Evolutionary conservation across 2,113 vertebrate genomes (phyloP).

Genomic region (Spea multiplicata): DNA sequence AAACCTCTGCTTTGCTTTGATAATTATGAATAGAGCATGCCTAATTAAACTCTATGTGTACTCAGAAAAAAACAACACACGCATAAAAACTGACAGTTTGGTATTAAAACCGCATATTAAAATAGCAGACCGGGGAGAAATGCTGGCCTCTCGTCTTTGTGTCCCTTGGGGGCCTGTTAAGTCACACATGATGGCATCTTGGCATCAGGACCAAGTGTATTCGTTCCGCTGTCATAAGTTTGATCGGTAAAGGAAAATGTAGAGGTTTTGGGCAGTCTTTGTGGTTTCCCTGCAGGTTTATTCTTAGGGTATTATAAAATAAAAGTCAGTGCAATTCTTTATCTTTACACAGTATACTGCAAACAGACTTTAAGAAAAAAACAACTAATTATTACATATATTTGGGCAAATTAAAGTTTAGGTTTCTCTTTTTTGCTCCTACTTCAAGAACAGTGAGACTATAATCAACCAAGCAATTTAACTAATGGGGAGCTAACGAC

Average conservation of each 20-base stretch:
- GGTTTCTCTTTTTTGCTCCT: too few species aligned
- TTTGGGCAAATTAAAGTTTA: too few species aligned
- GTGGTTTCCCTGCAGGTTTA: constrained; percentile 7
- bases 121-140: constrained; percentile 3
- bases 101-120: constrained; percentile 24
- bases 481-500: too few species aligned
- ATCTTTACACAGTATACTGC: too few species aligned
- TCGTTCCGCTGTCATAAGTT: constrained; percentile 21
- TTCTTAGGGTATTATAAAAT: neutral
- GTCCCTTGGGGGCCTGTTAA: constrained; percentile 25
- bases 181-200: constrained; percentile 37
- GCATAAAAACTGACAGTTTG: neutral
- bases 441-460: too few species aligned
- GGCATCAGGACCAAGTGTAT: constrained; percentile 32
- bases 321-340: neutral
- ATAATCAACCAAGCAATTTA: too few species aligned
- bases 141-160: neutral
- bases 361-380: too few species aligned
- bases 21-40: constrained; percentile 33
- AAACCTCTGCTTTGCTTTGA: constrained; percentile 11
- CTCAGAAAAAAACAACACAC: neutral
- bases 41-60: constrained; percentile 24
- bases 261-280: constrained; percentile 2
- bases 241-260: constrained; percentile 12
- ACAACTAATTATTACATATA: too few species aligned